Percentiles rank a stretch among this genome's conserved stretches.
Conservation (phyloP, 1,140 invertebrate species). For the Saccostrea echinata region DNA sequence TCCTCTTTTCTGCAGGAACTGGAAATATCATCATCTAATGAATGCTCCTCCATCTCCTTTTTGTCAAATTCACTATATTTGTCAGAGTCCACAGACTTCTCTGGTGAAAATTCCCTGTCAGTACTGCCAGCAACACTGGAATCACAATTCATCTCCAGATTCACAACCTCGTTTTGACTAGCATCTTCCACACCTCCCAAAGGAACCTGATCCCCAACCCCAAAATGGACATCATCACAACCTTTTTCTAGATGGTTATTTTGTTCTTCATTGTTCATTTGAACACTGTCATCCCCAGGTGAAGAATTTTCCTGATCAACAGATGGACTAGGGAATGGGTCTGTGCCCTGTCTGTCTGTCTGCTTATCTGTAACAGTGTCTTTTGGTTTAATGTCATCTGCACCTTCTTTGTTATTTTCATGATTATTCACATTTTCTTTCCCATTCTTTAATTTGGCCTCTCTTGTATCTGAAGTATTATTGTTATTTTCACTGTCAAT, state of each 20-base stretch:
- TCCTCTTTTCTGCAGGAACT: background rate
- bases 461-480: background rate
- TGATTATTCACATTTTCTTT: background rate
- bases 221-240: background rate
- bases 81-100: background rate
- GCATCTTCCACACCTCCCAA: background rate
- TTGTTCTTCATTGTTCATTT: background rate
- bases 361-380: background rate
- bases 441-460: background rate
- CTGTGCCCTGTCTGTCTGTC: background rate
- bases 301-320: background rate
- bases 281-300: background rate
- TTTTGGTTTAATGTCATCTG: background rate
- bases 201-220: background rate
- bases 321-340: background rate
- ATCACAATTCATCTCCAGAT: background rate
- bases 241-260: background rate
- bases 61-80: background rate
- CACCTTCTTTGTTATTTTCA: background rate
- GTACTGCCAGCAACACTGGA: background rate
- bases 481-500: constrained; percentile 20
- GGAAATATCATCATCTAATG: background rate
- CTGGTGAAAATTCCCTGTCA: background rate
- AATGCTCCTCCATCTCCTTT: background rate
- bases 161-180: background rate